Evolutionary conservation across 2,797 vertebrate genomes (phyloP).

Genomic region (Halcyon leucocephala): DNA sequence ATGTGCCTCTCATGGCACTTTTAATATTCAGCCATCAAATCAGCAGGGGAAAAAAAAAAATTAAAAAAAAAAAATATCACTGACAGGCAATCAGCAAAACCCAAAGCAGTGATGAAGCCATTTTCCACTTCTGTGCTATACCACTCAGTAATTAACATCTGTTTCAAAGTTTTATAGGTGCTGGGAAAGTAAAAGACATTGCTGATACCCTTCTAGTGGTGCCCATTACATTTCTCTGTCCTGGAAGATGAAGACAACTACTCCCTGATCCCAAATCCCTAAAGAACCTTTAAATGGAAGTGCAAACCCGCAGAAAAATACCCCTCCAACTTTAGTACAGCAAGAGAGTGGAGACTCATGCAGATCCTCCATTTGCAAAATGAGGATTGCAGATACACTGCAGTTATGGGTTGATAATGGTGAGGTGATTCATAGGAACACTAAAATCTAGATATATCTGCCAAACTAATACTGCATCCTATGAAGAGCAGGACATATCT

Average conservation of each 20-base stretch:
- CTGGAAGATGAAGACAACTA: not conserved
- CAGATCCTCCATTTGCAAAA: not conserved
- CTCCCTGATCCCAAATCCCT: not conserved
- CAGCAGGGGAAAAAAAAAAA: not conserved
- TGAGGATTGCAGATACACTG: not conserved
- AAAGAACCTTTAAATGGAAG: slow-evolving; percentile 32
- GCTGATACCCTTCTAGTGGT: not conserved
- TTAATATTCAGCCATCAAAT: not conserved
- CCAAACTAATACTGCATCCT: not conserved
- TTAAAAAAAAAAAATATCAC: not conserved
- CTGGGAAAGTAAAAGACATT: not conserved
- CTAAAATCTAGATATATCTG: not conserved
- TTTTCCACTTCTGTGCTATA: not conserved
- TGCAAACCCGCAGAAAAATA: slow-evolving; percentile 9
- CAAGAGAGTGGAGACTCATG: not conserved
- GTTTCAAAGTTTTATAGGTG: not conserved
- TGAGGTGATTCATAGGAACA: not conserved
- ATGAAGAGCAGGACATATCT: not conserved
- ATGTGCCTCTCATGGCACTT: not conserved
- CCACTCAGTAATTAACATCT: slow-evolving; percentile 27
- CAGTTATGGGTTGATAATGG: not conserved
- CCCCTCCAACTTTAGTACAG: not conserved
- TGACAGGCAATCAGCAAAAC: slow-evolving; percentile 6
- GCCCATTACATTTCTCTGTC: not conserved
- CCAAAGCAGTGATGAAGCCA: not conserved